Base-by-base conservation (phyloP, 2,797 vertebrate genomes). In the Sparidentex hasta region DNA sequence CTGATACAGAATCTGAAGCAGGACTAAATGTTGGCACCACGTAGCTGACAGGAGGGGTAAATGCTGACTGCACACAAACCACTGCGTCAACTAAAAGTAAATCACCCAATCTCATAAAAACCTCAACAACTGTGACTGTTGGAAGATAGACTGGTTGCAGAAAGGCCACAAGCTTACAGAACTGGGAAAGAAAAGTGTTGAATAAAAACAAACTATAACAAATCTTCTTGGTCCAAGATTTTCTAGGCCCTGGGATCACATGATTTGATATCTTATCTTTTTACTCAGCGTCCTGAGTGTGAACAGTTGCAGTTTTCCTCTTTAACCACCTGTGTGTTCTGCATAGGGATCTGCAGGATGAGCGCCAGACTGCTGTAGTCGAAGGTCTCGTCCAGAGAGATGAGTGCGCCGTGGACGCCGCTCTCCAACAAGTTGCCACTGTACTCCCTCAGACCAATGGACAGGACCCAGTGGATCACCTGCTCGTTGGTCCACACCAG, bases 321-420 rank as follows among this genome's bases (percentile, higher is more conserved):
- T 17, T 3, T 73, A 65, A 59, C 76, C 83, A 98, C 98, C 97
- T 99, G 98, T 9, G 97, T 99, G 93, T 97, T 99, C 96, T 99
- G 98, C 1, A 97, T 99, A 84, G 98, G 98, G 74, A 99, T 98
- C 92, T 99, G 98, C 84, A 99, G 93, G 75, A 98, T 96, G 46
- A 99, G 97, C 0, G 97, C 98, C 74, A 99, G 92, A 18, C 97
- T 97, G 93, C 96, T 97, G 94, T 97, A 97, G 93, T 98, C 98
- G 0, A 99, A 99, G 78, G 96, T 98, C 91, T 99, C 98, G 0
- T 99, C 98, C 25, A 99, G 94, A 75, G 98, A 92, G 66, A 99
- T 85, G 47, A 99, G 96, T 0, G 97, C 95, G 1, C 98, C 98
- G 0, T 99, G 98, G 57, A 99, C 96, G 0, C 98, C 97, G 0